Percentiles rank a stretch among this genome's conserved stretches.
phyloP scores from a whole-genome alignment of 2,888 invertebrate genomes.

The Mayetiola destructor region DNA sequence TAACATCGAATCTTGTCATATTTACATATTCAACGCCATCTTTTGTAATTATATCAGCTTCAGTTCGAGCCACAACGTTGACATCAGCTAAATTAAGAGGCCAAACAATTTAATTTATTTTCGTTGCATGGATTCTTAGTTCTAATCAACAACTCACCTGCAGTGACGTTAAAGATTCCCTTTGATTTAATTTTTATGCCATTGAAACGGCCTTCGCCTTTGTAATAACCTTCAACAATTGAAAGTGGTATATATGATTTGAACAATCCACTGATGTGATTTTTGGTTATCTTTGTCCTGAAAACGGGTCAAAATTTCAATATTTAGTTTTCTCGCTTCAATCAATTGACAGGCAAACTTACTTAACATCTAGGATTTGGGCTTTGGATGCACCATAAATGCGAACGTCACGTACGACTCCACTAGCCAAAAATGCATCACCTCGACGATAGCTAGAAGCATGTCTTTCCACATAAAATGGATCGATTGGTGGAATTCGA shows the following conservation, averaged over 20 bases:
- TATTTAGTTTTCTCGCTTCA: neutral
- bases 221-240: conserved; percentile 42
- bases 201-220: conserved; percentile 47
- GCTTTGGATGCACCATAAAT: conserved; percentile 41
- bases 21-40: conserved; percentile 41
- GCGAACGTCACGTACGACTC: conserved; percentile 38
- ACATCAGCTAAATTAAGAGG: conserved; percentile 40
- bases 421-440: conserved; percentile 25
- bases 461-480: conserved; percentile 27
- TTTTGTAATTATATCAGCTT: conserved; percentile 41
- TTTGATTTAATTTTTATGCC: conserved; percentile 44
- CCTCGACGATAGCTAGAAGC: conserved; percentile 27
- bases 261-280: conserved; percentile 42
- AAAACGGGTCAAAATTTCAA: neutral
- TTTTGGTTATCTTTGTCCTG: conserved; percentile 42
- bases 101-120: conserved; percentile 6
- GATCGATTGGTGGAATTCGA: conserved; percentile 32
- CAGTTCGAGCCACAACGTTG: conserved; percentile 26
- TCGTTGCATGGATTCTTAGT: conserved; percentile 3
- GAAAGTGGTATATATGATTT: conserved; percentile 42
- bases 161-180: conserved; percentile 42
- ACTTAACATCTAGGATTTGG: conserved; percentile 38
- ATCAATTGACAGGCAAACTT: neutral
- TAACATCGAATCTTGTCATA: conserved; percentile 44
- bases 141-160: conserved; percentile 50